A percentile compares a stretch with the other conserved stretches of the same genome.
Conservation (phyloP, 2,888 invertebrate species). For the Lymantria monacha region DNA sequence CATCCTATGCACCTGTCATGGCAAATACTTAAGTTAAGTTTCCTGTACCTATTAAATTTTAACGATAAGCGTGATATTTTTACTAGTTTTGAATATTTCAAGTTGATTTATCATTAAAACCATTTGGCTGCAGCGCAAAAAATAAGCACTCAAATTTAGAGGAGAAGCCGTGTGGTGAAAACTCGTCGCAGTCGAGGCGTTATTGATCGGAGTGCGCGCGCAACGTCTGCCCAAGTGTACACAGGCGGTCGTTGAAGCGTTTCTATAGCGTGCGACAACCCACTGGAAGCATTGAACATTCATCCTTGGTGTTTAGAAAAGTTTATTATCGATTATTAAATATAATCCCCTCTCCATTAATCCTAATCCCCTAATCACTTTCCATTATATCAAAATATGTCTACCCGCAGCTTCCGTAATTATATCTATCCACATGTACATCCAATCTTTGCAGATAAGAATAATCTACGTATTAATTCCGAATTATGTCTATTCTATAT, state of each 20-base stretch:
- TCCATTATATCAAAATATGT: too few species aligned
- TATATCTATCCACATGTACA: too few species aligned
- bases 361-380: too few species aligned
- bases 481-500: too few species aligned
- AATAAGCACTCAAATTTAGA: constrained; percentile 69
- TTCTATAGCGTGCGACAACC: constrained; percentile 63
- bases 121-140: constrained; percentile 55
- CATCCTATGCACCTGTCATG: too few species aligned
- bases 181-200: constrained; percentile 66
- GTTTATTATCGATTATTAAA: constrained; percentile 6
- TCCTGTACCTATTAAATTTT: too few species aligned
- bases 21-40: too few species aligned
- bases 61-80: too few species aligned
- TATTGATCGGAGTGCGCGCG: constrained; percentile 80
- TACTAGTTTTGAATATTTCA: too few species aligned
- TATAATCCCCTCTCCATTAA: background rate
- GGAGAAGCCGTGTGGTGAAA: constrained; percentile 66
- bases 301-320: constrained; percentile 26
- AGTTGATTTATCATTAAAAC: constrained; percentile 47
- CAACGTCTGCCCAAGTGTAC: constrained; percentile 71
- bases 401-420: too few species aligned
- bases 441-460: too few species aligned
- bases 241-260: constrained; percentile 68
- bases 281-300: constrained; percentile 62
- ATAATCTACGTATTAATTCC: too few species aligned